Evolutionary conservation across 2,113 vertebrate genomes (phyloP).

Genomic region (Lepisosteus oculatus): DNA sequence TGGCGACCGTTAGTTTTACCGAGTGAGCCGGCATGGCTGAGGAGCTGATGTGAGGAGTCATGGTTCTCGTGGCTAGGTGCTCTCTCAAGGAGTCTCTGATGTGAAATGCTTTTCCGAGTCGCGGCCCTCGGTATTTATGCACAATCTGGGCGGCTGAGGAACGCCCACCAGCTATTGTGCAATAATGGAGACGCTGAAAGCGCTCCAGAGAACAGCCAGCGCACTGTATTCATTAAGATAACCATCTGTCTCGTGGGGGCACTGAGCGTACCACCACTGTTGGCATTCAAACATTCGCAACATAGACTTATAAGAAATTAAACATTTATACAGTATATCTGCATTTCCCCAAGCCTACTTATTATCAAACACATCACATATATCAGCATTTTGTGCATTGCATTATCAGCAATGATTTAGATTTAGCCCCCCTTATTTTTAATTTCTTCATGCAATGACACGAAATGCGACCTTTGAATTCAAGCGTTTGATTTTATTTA

Average conservation of each 20-base stretch:
- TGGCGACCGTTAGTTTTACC: slow-evolving; percentile 54
- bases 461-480: no score
- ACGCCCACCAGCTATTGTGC: slow-evolving; percentile 54
- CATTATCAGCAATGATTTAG: no score
- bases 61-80: background rate
- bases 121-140: slow-evolving; percentile 52
- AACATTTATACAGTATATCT: no score
- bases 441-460: no score
- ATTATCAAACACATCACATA: no score
- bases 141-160: slow-evolving; percentile 45
- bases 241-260: slow-evolving; percentile 58
- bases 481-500: no score
- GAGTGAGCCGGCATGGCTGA: slow-evolving; percentile 29
- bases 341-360: no score
- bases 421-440: no score
- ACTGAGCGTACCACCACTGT: background rate
- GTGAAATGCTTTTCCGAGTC: slow-evolving; percentile 29
- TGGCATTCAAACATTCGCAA: background rate
- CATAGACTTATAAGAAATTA: background rate
- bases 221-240: slow-evolving; percentile 39
- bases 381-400: no score
- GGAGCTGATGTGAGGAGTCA: slow-evolving; percentile 45
- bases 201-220: slow-evolving; percentile 47
- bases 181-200: slow-evolving; percentile 36
- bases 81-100: slow-evolving; percentile 9